Conservation (phyloP, 2,113 vertebrate genomes). For the Upupa epops region DNA sequence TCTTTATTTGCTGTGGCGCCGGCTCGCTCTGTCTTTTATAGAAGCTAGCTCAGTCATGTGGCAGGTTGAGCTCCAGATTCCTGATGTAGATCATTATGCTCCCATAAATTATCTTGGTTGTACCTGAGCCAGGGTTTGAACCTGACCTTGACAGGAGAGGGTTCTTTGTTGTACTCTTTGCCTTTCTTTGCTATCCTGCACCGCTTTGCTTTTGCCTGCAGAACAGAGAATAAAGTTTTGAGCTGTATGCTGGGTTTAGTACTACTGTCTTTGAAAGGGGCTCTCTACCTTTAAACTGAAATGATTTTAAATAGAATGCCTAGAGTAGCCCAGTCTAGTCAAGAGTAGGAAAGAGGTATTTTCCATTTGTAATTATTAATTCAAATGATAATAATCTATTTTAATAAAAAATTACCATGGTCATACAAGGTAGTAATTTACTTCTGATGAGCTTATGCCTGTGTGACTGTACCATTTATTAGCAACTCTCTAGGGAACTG, state of each 20-base stretch:
- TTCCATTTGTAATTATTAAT: not conserved
- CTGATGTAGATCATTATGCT: conserved; percentile 77
- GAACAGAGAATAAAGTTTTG: not conserved
- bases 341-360: not conserved
- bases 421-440: not conserved
- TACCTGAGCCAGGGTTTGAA: conserved; percentile 51
- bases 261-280: not conserved
- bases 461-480: not conserved
- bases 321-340: not conserved
- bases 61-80: conserved; percentile 73
- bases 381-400: not conserved
- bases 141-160: conserved; percentile 15
- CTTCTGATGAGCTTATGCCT: not conserved
- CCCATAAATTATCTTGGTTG: conserved; percentile 71
- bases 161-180: not conserved
- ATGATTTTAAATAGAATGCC: not conserved
- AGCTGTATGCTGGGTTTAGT: not conserved
- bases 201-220: not conserved
- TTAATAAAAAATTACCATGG: not conserved
- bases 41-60: conserved; percentile 76
- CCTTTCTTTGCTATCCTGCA: not conserved
- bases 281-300: not conserved
- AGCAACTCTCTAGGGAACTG: not conserved
- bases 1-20: conserved; percentile 83
- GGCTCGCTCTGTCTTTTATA: conserved; percentile 81